phyloP scores from a whole-genome alignment of 2,888 invertebrate genomes.

The Tanytarsus gracilentus region DNA sequence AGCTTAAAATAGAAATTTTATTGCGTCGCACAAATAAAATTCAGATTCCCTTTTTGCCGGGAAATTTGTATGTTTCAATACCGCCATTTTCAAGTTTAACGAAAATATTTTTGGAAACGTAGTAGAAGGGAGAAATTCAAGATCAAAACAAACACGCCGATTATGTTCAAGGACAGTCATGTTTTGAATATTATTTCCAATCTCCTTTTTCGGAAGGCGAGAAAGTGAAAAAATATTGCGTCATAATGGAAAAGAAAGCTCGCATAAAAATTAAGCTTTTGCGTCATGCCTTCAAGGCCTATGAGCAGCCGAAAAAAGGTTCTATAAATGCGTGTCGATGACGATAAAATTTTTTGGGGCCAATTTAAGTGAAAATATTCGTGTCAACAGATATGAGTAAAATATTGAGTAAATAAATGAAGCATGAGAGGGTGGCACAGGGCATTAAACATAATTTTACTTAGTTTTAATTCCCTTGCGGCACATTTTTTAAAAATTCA shows the following conservation, averaged over 20 bases:
- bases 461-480: no score
- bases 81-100: not conserved
- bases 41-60: not conserved
- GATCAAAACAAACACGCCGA: constrained; percentile 7
- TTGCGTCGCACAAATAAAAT: not conserved
- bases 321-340: no score
- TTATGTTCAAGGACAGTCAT: constrained; percentile 12
- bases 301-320: no score
- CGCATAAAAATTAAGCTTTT: not conserved
- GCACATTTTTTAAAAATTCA: no score
- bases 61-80: not conserved
- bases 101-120: not conserved
- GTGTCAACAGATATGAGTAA: no score
- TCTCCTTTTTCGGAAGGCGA: not conserved
- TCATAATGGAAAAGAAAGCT: not conserved
- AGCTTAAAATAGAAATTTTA: not conserved
- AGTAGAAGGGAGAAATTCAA: constrained; percentile 8
- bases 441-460: no score
- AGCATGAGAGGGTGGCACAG: no score
- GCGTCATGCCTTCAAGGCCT: no score
- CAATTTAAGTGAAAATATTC: no score
- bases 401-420: no score
- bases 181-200: not conserved
- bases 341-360: no score
- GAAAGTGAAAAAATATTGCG: not conserved